A percentile compares a stretch with the other conserved stretches of the same genome.
phyloP scores from a whole-genome alignment of 1,140 invertebrate species.

The Polyergus mexicanus region DNA sequence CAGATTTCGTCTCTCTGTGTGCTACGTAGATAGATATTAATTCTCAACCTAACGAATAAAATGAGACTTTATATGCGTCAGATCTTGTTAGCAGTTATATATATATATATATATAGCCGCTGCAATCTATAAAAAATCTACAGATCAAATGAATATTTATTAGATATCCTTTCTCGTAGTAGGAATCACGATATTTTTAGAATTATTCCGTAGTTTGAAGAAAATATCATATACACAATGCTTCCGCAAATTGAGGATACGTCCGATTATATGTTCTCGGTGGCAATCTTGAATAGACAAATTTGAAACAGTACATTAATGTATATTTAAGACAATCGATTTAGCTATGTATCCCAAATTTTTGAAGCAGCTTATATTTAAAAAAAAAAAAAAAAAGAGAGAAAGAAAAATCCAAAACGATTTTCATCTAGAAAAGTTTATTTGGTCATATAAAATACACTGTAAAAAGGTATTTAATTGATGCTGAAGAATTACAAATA shows the following conservation, averaged over 20 bases:
- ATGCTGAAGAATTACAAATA: background rate
- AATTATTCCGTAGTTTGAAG: constrained; percentile 8
- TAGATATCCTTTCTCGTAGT: constrained; percentile 38
- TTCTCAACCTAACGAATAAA: constrained; percentile 12
- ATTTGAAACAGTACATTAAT: background rate
- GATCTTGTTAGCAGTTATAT: constrained; percentile 26
- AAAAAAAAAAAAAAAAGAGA: background rate
- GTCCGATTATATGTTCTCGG: constrained; percentile 28
- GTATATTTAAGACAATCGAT: constrained; percentile 2
- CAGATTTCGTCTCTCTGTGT: constrained; percentile 16
- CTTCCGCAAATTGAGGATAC: constrained; percentile 6
- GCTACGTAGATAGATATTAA: constrained; percentile 37
- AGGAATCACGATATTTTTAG: constrained; percentile 30
- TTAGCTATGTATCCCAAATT: constrained; percentile 10
- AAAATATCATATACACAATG: constrained; percentile 16
- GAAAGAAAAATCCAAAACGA: background rate
- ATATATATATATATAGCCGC: too few relatives aligned
- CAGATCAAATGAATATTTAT: constrained; percentile 30
- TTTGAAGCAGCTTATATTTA: background rate
- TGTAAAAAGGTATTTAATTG: background rate
- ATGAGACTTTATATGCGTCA: constrained; percentile 2
- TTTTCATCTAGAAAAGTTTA: background rate
- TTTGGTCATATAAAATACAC: background rate
- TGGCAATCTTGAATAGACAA: constrained; percentile 14
- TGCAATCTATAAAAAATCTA: constrained; percentile 3